Percentiles rank a stretch among this genome's conserved stretches.
Evolutionary conservation across 2,888 invertebrate species (phyloP).

Genomic region (Acronicta alni): DNA sequence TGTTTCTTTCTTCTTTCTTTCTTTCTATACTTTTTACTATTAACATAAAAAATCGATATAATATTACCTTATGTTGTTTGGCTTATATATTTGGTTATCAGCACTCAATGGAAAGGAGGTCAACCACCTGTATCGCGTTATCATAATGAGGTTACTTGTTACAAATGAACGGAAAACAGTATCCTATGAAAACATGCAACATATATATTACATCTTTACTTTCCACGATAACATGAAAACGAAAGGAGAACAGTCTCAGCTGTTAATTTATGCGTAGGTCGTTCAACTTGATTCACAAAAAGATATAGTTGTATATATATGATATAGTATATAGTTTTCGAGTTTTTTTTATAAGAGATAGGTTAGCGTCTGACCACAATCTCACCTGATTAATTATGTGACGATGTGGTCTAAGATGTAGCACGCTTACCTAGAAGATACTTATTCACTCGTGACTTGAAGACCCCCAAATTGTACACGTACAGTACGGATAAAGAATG

Average conservation of each 20-base stretch:
- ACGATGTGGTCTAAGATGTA: no score
- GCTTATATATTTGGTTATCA: conserved; percentile 28
- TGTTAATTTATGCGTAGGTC: neutral
- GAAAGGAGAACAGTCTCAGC: neutral
- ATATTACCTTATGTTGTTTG: conserved; percentile 3
- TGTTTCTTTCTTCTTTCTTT: no score
- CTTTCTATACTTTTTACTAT: no score
- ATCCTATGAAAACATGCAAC: conserved; percentile 1
- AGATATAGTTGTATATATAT: no score
- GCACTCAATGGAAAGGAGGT: conserved; percentile 44
- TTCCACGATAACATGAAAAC: neutral
- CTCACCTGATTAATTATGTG: no score
- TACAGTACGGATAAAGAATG: no score
- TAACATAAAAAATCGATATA: neutral
- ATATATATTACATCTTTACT: conserved; percentile 5
- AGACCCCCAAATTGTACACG: no score
- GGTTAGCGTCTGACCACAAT: no score
- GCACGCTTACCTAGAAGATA: no score
- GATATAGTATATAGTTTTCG: no score
- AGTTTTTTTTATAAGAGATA: no score
- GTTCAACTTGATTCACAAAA: neutral
- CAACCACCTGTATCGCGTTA: conserved; percentile 39
- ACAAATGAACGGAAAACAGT: conserved; percentile 15
- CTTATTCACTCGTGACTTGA: no score
- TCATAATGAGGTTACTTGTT: conserved; percentile 38